Evolutionary conservation across 1,140 invertebrate genomes (phyloP).

Genomic region (Euura lappo): DNA sequence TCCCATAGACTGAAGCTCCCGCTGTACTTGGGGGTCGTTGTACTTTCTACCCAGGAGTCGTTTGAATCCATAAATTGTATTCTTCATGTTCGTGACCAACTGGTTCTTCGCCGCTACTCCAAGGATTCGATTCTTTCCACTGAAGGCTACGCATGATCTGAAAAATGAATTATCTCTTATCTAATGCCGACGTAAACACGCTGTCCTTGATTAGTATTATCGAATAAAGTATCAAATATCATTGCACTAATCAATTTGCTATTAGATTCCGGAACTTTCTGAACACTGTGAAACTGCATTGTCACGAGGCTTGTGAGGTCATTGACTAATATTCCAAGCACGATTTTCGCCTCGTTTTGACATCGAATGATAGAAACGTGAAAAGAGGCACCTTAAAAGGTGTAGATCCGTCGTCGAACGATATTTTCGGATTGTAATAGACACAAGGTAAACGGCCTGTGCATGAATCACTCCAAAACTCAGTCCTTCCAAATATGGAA

Average conservation of each 20-base stretch:
- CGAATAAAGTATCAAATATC: too few relatives aligned
- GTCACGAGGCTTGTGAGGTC: too few relatives aligned
- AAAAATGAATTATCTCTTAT: constrained; percentile 41
- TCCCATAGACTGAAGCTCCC: constrained; percentile 78
- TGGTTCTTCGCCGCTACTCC: constrained; percentile 98
- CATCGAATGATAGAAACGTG: too few relatives aligned
- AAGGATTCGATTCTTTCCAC: constrained; percentile 87
- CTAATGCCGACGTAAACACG: too few relatives aligned
- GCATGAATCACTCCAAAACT: constrained; percentile 9
- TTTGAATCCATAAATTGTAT: constrained; percentile 95
- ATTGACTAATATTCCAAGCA: too few relatives aligned
- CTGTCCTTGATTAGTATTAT: too few relatives aligned
- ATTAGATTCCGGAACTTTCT: too few relatives aligned
- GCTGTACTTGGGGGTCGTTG: constrained; percentile 85
- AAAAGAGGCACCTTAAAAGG: background rate
- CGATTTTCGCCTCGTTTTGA: too few relatives aligned
- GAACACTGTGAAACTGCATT: too few relatives aligned
- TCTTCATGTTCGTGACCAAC: constrained; percentile 95
- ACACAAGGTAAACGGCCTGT: constrained; percentile 8
- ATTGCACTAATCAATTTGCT: too few relatives aligned
- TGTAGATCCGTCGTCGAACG: background rate
- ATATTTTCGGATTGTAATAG: background rate
- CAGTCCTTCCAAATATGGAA: constrained; percentile 1
- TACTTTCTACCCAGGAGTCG: constrained; percentile 86
- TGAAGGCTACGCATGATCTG: constrained; percentile 96